These are phyloP conservation scores for Drosophila auraria DNA, from an alignment of 1,140 invertebrate genomes.

Conservation along the genomic window DNA sequence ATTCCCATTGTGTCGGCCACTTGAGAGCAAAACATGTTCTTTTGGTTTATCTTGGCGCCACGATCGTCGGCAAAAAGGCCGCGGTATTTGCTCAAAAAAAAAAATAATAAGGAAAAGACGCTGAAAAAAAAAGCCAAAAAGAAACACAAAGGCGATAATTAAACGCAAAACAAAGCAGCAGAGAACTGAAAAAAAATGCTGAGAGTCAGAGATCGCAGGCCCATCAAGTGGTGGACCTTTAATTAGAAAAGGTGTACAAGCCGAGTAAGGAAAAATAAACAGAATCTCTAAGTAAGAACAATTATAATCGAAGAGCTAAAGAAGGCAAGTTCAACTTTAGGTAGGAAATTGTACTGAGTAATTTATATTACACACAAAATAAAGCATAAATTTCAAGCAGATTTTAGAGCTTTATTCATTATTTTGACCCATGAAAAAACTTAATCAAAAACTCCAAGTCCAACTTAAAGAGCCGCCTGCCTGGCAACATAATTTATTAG, in stretches of 20 bases:
- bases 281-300: neutral
- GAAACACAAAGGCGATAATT: conserved; percentile 79
- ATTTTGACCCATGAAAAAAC: conserved; percentile 10
- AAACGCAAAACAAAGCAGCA: conserved; percentile 79
- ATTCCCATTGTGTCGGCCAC: conserved; percentile 65
- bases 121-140: conserved; percentile 24
- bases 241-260: conserved; percentile 75
- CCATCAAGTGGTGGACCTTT: conserved; percentile 73
- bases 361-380: neutral
- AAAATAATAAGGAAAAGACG: conserved; percentile 8
- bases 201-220: conserved; percentile 36
- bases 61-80: conserved; percentile 71
- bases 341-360: no score
- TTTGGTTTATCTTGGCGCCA: conserved; percentile 82
- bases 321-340: no score
- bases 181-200: conserved; percentile 54
- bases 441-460: conserved; percentile 15
- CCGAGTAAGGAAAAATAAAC: conserved; percentile 32
- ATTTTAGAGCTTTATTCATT: conserved; percentile 3
- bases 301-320: neutral
- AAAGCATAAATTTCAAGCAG: neutral
- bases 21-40: conserved; percentile 82
- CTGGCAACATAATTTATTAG: conserved; percentile 68
- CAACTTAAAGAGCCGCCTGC: neutral
- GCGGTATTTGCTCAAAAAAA: conserved; percentile 73